Base-by-base conservation (phyloP, 1,140 invertebrate species). In the Micrasema longulum region DNA sequence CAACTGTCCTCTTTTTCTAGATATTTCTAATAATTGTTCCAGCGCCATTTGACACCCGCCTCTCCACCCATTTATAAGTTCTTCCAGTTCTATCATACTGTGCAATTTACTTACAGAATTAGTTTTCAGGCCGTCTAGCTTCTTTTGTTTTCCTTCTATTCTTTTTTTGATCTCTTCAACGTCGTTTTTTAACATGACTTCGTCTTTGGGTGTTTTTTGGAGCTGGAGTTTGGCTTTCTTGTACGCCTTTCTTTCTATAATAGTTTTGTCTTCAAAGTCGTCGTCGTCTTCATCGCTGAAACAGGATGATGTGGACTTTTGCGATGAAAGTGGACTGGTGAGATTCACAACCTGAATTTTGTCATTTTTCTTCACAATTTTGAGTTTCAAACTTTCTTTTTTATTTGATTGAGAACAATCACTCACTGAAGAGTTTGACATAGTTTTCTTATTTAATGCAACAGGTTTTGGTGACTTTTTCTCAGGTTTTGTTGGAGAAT, bases 211-310 rank as follows among this genome's bases (percentile, higher is more conserved):
- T 69, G 52, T 0, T 60, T 43, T 22, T 26, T 47, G 43, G 9
- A 55, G 12, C 10, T 69, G 52, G 23, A 69, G 11, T 16, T 47
- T 50, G 2, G 36, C 38, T 50, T 47, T 69, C 31, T 69, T 69
- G 36, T 69, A 60, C 43, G 31, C n/a, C 23, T 69, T 69, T 45
- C 66, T 41, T 14, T 69, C 66, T 22, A 45, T 47, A 16, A 57
- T 68, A 2, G 50, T 45, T n/a, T 55, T 67, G 7, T 41, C 48
- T 47, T 57, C 66, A 45, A 57, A 55, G 45, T 23, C 36, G 35
- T 69, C 50, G 22, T 69, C 66, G 11, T 69, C 66, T 12, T 57
- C 52, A 26, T 69, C 66, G 11, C 53, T 60, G 2, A 45, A n/a
- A 67, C 43, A 67, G 16, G 66, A 69, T 1, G 36, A 31, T 22